phyloP scores from a whole-genome alignment of 92 coral and sea anemone genomes.

The Siderastrea radians region DNA sequence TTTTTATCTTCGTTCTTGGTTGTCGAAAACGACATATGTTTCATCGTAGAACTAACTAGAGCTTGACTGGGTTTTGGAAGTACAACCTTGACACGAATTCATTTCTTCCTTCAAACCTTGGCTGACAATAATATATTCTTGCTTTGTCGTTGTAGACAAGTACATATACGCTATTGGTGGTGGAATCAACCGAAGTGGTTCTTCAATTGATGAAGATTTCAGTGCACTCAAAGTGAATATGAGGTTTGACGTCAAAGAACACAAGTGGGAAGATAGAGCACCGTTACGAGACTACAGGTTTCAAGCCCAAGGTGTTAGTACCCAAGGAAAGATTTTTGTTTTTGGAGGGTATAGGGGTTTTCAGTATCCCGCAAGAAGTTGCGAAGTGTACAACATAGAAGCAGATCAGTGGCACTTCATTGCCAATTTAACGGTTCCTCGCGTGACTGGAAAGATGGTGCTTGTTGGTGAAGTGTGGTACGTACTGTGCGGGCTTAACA shows the following conservation, averaged over 20 bases:
- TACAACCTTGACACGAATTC: neutral
- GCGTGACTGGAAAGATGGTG: neutral
- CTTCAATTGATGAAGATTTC: neutral
- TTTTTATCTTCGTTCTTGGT: neutral
- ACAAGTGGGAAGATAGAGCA: neutral
- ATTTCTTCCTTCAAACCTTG: neutral
- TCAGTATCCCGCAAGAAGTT: neutral
- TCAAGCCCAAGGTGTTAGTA: neutral
- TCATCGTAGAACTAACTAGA: neutral
- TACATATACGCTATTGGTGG: constrained; percentile 1
- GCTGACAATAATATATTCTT: neutral
- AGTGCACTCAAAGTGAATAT: neutral
- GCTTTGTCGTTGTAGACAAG: neutral
- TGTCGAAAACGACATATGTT: neutral
- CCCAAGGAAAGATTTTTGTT: neutral
- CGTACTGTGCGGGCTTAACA: neutral
- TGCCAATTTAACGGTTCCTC: neutral
- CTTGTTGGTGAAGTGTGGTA: neutral
- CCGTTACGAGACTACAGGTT: neutral
- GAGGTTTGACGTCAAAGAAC: neutral
- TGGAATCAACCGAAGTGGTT: neutral
- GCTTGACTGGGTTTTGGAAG: neutral
- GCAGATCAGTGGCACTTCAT: constrained; percentile 11
- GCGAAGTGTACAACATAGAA: neutral
- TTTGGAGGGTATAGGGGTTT: neutral